Base-by-base conservation (phyloP, 2,888 invertebrate genomes). In the Lasioglossum villosulum region DNA sequence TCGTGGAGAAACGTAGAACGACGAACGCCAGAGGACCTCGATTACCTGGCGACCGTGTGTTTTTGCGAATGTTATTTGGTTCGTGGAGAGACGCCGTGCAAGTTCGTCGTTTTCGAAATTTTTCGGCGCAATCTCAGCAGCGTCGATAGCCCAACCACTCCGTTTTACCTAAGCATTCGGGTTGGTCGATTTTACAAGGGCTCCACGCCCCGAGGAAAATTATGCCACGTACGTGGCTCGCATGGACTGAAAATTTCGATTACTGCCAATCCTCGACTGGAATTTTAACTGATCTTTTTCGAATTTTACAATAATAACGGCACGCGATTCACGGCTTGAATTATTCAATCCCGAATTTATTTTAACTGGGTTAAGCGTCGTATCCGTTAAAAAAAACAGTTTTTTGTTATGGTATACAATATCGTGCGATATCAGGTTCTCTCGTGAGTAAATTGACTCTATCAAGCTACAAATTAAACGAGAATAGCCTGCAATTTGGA, bases 101-200 rank as follows among this genome's bases (percentile, higher is more conserved):
- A 52, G 30, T 45, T 27, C 34, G 48, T 70, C 66, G 45, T 74
- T 78, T 75, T 34, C 73, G 71, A 82, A 82, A 84, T 63, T 78
- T 84, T 78, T 66, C 82, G 39, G 34, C 56, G 82, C 59, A 71
- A 84, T 82, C 77, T 70, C 77, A 10, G 63, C 45, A 19, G 56
- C 66, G 82, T 52, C 77, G 77, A 84, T 78, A 34, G 56, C 75
- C 37, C 71, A 27, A 37, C 63, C 72, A 37, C 27, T 42, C 42
- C 42, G 42, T 66, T 70, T 71, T 68, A 70, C 77, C 68, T 63
- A 52, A 74, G 76, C 27, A 52, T 74, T 81, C 42, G 56, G 77
- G 70, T 70, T 63, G 42, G 59, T 74, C 77, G 74, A n/a, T 78
- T 73, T 82, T 82, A 84, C 70, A 78, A 71, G 74, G 34, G 59